Conservation (phyloP, 2,888 invertebrate species). For the Himalopsyche tibetana region DNA sequence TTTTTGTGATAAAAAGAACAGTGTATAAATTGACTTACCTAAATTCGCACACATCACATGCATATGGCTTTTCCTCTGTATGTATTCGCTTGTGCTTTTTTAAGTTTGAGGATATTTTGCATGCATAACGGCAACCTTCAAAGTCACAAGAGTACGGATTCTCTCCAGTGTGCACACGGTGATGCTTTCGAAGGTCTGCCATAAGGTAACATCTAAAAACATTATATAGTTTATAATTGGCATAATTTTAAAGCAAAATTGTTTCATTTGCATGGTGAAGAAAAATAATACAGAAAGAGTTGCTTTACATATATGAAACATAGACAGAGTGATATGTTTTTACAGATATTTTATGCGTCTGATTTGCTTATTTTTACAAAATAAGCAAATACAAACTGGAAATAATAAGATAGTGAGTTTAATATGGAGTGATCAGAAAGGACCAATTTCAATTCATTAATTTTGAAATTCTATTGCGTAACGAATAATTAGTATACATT, state of each 20-base stretch:
- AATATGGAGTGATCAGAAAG: no score
- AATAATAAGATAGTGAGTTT: no score
- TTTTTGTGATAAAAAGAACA: background rate
- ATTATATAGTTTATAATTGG: no score
- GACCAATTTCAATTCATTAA: no score
- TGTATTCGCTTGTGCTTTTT: constrained; percentile 74
- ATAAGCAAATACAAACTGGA: no score
- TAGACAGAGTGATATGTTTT: no score
- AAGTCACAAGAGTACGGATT: constrained; percentile 75
- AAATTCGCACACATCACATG: constrained; percentile 75
- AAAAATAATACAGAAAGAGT: no score
- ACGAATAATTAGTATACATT: no score
- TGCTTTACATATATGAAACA: no score
- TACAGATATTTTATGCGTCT: no score
- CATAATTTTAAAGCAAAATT: background rate
- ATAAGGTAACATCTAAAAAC: constrained; percentile 71
- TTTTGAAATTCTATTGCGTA: no score
- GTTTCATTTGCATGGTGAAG: background rate
- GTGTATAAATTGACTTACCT: constrained; percentile 66
- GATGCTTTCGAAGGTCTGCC: constrained; percentile 72
- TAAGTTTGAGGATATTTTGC: constrained; percentile 75
- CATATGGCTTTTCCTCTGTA: constrained; percentile 73
- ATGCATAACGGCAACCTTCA: constrained; percentile 76
- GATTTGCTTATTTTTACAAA: no score
- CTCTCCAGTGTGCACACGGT: constrained; percentile 72